Base-by-base conservation (phyloP, 2,113 vertebrate species). In the Pithys albifrons region DNA sequence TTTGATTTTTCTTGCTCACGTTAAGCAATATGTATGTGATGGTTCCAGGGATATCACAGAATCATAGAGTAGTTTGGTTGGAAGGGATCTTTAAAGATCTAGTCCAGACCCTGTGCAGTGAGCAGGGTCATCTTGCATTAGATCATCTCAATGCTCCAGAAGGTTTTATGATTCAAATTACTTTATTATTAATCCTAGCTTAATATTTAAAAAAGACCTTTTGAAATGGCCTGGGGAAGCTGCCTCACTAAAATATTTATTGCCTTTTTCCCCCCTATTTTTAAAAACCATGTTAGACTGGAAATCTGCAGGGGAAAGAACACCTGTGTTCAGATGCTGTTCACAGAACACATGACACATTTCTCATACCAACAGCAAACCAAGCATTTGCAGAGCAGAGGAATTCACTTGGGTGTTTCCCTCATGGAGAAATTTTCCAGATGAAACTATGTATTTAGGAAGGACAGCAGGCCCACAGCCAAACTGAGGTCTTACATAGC, bases 1-100 rank as follows among this genome's bases (percentile, higher is more conserved):
- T 87, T 86, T 77, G 73, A 57, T 75, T 95, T 95, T 94, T 91
- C 83, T 80, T 84, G 51, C 37, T 93, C 5, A 11, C n/a, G 19
- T 86, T 91, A 87, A 55, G 52, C 49, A 81, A 43, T 57, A 24
- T 52, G 23, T 49, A 62, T 81, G 52, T 52, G 61, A 71, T 61
- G n/a, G 22, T 84, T 92, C 69, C 76, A 86, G 37, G 69, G 57
- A 65, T 91, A 77, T 37, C 37, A 37, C 1, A 49, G 46, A 83
- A 52, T 22, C 62, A 6, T n/a, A 27, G 58, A 67, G 48, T 29
- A 41, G 24, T 81, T 85, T 77, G 58, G 16, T 66, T 89, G 35
- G 29, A 77, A 67, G 33, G 46, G 41, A 35, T 19, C 14, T 85
- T 67, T 62, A 81, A 85, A 73, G 14, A 8, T 55, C 41, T 72